Conservation (phyloP, 1,140 invertebrate genomes). For the Arctopsyche grandis region DNA sequence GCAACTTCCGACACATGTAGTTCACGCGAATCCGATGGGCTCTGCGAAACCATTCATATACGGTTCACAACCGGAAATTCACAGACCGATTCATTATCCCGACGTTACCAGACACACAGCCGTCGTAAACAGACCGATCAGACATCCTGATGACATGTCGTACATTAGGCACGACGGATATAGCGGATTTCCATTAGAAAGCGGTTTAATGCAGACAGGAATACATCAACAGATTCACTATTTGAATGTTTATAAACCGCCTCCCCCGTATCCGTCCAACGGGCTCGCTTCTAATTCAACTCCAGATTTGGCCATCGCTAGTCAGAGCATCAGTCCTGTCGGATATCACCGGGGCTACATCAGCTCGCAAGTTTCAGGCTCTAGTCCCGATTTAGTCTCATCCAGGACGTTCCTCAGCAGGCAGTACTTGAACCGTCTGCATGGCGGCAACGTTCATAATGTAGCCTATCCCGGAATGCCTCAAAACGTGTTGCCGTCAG, state of each 20-base stretch:
- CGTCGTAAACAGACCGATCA: conserved; percentile 57
- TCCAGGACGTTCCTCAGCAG: conserved; percentile 69
- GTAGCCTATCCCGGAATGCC: conserved; percentile 57
- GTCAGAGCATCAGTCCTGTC: conserved; percentile 60
- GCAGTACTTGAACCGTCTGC: conserved; percentile 65
- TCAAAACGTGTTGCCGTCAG: conserved; percentile 61
- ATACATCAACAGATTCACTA: conserved; percentile 66
- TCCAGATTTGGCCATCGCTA: conserved; percentile 80
- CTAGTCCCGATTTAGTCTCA: conserved; percentile 81
- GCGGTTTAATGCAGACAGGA: conserved; percentile 59
- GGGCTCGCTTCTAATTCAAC: conserved; percentile 80
- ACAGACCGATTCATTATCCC: conserved; percentile 67
- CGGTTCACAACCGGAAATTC: conserved; percentile 74
- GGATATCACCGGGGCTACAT: conserved; percentile 68
- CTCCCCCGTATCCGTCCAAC: conserved; percentile 82
- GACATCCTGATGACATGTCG: conserved; percentile 58
- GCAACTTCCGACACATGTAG: conserved; percentile 58
- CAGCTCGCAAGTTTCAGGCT: conserved; percentile 73
- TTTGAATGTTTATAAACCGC: conserved; percentile 81
- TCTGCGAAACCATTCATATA: conserved; percentile 64
- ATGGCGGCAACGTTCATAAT: conserved; percentile 56
- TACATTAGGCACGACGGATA: conserved; percentile 59
- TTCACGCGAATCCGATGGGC: conserved; percentile 57
- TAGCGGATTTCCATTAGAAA: conserved; percentile 56
- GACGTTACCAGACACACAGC: conserved; percentile 72